Percentiles rank a stretch among this genome's conserved stretches.
These are phyloP conservation scores for Leptinotarsa tumamoca DNA, from an alignment of 2,888 invertebrate species.

Conservation along the genomic window DNA sequence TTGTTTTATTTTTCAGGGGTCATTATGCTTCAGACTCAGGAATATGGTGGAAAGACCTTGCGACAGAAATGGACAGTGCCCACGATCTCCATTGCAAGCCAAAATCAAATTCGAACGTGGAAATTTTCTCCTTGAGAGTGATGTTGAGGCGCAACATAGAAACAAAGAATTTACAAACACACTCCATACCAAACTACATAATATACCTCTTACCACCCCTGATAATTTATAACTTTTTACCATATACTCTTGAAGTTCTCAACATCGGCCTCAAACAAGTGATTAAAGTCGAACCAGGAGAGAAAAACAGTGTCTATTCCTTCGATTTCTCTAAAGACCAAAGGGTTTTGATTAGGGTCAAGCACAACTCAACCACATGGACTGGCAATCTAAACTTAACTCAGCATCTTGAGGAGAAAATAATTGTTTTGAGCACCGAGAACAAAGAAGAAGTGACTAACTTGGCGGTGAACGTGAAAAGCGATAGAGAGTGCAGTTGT, in stretches of 20 bases:
- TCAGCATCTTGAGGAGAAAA: conserved; percentile 72
- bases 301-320: conserved; percentile 74
- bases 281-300: conserved; percentile 76
- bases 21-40: conserved; percentile 79
- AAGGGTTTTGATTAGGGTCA: conserved; percentile 66
- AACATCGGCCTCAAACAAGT: conserved; percentile 66
- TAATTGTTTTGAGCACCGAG: conserved; percentile 69
- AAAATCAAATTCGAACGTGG: conserved; percentile 71
- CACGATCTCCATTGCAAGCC: conserved; percentile 78
- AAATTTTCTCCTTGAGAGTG: conserved; percentile 77
- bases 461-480: conserved; percentile 76
- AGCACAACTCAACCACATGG: conserved; percentile 79
- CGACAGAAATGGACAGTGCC: conserved; percentile 74
- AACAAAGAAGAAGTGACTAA: conserved; percentile 77
- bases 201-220: conserved; percentile 81
- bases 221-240: conserved; percentile 80
- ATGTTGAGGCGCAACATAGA: conserved; percentile 59
- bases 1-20: conserved; percentile 66
- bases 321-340: conserved; percentile 74
- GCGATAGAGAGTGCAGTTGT: conserved; percentile 74
- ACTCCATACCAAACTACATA: conserved; percentile 77
- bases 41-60: conserved; percentile 86
- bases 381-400: conserved; percentile 77
- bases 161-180: conserved; percentile 54
- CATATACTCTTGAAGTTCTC: conserved; percentile 76